Percentiles rank a stretch among this genome's conserved stretches.
phyloP scores from a whole-genome alignment of 2,888 invertebrate species.

The Melieria picta region DNA sequence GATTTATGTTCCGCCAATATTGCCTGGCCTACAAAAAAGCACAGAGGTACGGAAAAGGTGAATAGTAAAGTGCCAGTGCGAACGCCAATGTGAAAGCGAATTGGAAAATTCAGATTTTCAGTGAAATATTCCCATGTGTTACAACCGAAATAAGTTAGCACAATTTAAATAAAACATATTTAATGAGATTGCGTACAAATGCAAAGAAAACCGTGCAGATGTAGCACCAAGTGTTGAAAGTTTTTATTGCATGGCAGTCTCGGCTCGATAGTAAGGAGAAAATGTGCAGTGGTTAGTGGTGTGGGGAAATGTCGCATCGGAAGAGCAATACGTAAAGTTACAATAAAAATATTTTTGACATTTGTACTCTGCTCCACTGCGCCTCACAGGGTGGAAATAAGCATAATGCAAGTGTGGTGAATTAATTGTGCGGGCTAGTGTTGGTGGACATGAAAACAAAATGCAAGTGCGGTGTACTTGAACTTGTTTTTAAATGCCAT shows the following conservation, averaged over 20 bases:
- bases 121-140: constrained; percentile 19
- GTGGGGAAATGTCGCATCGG: constrained; percentile 22
- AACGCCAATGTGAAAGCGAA: constrained; percentile 31
- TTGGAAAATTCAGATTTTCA: constrained; percentile 22
- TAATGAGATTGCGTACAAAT: background rate
- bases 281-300: constrained; percentile 11
- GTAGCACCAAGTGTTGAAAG: background rate
- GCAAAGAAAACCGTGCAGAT: background rate
- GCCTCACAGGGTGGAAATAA: constrained; percentile 21
- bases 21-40: constrained; percentile 30
- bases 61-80: constrained; percentile 12
- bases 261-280: constrained; percentile 9
- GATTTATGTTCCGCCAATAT: constrained; percentile 17
- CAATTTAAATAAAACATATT: background rate
- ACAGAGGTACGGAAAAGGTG: constrained; percentile 16
- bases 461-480: no score
- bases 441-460: no score
- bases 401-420: constrained; percentile 25
- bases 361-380: constrained; percentile 26
- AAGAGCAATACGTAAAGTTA: constrained; percentile 28
- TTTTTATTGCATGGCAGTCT: background rate
- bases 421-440: background rate
- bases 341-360: constrained; percentile 32
- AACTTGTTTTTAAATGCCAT: no score
- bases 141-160: background rate